Conservation (phyloP, 2,888 invertebrate species). For the Opisthograptis luteolata region DNA sequence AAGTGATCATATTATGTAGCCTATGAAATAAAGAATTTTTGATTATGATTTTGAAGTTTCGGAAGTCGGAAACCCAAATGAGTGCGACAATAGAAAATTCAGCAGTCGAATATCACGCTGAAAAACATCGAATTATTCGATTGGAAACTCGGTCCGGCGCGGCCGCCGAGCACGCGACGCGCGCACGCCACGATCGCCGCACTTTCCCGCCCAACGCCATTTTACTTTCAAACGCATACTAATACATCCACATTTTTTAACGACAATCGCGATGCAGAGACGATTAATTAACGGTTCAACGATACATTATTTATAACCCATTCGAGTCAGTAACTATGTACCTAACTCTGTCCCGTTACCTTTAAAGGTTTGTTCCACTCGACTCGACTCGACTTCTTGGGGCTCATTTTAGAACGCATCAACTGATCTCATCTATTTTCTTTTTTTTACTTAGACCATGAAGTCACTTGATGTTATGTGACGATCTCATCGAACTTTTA, state of each 20-base stretch:
- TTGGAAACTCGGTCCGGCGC: constrained; percentile 70
- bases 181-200: constrained; percentile 53
- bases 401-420: no score
- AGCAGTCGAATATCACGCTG: constrained; percentile 17
- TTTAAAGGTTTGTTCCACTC: no score
- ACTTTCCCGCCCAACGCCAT: constrained; percentile 75
- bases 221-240: constrained; percentile 82
- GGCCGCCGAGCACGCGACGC: constrained; percentile 60
- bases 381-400: no score
- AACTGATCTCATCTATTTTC: no score
- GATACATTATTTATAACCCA: not conserved
- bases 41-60: no score
- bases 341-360: no score
- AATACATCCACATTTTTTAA: constrained; percentile 59
- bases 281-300: constrained; percentile 2
- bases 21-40: no score
- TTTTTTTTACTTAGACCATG: no score
- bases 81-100: constrained; percentile 13
- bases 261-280: constrained; percentile 36
- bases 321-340: no score
- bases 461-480: no score
- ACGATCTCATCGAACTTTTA: no score
- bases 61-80: constrained; percentile 13
- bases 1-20: no score
- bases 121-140: constrained; percentile 59